Base-by-base conservation (phyloP, 1,140 invertebrate species). In the Ceratina japonica region DNA sequence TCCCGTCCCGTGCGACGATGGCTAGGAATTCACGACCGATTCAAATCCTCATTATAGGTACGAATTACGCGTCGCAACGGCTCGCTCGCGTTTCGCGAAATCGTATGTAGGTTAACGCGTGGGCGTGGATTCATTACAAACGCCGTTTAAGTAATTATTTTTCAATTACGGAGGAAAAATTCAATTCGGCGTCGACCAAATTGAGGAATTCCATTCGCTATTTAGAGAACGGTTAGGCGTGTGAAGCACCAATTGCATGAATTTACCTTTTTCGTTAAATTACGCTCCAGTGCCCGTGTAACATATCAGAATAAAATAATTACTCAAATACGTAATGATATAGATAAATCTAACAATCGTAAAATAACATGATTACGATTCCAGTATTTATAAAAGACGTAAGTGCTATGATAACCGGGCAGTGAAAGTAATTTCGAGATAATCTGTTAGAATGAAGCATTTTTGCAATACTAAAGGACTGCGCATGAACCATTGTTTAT, bases 41-140 rank as follows among this genome's bases (percentile, higher is more conserved):
- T 79, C 70, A 37, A 37, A 79, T 74, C 70, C 70, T 44, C n/a
- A 18, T 44, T 24, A 18, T 4, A 79, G 37, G 71, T 49, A 64
- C 7, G 22, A 52, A 27, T 44, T 44, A 44, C 5, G n/a, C 56
- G 27, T 61, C 10, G 18, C 18, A 22, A 54, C 22, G 16, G n/a
- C 3, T 2, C 5, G 27, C 8, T n/a, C 22, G 4, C 27, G 27
- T 31, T 3, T 3, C 27, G 27, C 7, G 37, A 64, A 49, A 79
- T 66, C 71, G 70, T 73, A 79, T 74, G 70, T 79, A 73, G 77
- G 77, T 79, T 73, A 79, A 73, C 52, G 54, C 71, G 77, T 73
- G 18, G 75, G 75, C 52, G 22, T 44, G 10, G 75, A 72, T 78
- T 69, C 69, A 78, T 78, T 78, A 72, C 75, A 72, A 52, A 20